Conservation (phyloP, 2,888 invertebrate genomes). For the Melikaiella ostensackeni region DNA sequence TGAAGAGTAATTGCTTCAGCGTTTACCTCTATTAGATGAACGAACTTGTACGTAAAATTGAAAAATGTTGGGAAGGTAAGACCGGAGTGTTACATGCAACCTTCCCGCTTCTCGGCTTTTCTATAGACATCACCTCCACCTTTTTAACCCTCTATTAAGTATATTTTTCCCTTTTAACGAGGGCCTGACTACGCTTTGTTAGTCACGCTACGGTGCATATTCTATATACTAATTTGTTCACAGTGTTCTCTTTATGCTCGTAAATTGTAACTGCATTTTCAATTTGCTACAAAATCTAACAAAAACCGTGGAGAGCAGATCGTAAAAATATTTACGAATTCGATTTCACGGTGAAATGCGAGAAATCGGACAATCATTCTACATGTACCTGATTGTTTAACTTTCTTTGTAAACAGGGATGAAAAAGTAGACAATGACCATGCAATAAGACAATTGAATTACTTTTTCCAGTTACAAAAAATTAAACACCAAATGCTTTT, state of each 20-base stretch:
- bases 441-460: not conserved
- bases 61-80: too few species aligned
- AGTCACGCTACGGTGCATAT: constrained; percentile 5
- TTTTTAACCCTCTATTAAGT: not conserved
- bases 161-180: not conserved
- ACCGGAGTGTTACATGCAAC: not conserved
- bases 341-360: not conserved
- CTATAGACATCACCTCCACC: not conserved
- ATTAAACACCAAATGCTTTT: not conserved
- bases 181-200: not conserved
- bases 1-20: not conserved
- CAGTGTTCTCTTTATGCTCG: not conserved
- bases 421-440: not conserved
- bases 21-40: too few species aligned
- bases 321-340: constrained; percentile 1
- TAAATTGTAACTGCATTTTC: not conserved
- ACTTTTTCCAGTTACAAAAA: not conserved
- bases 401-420: not conserved
- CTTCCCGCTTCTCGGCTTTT: not conserved
- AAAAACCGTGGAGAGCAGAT: not conserved
- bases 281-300: not conserved
- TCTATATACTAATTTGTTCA: not conserved
- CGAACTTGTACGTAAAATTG: too few species aligned
- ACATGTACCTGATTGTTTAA: not conserved
- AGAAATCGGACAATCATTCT: not conserved